Conservation (phyloP, 1,140 invertebrate genomes). For the Tachypleus tridentatus region DNA sequence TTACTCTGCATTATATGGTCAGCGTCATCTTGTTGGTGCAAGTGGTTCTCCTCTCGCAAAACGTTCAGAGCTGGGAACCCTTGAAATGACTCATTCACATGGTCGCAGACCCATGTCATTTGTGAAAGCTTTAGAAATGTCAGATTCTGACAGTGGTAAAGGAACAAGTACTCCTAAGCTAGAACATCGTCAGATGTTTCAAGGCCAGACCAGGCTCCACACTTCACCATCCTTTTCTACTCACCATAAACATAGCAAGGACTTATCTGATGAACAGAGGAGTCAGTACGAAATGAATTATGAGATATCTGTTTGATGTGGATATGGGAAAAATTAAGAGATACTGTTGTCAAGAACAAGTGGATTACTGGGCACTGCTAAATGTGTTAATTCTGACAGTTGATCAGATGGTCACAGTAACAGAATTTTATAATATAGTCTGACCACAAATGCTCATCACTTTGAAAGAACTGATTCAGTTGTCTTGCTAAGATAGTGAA, state of each 20-base stretch:
- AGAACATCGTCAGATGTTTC: not conserved
- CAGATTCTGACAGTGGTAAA: conserved; percentile 41
- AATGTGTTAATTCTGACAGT: too few relatives aligned
- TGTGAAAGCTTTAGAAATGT: conserved; percentile 79
- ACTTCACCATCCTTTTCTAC: conserved; percentile 7
- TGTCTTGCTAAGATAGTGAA: too few relatives aligned
- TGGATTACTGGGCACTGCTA: too few relatives aligned
- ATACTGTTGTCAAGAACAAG: too few relatives aligned
- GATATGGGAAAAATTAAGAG: too few relatives aligned
- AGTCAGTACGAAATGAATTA: conserved; percentile 93
- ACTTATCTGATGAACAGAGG: conserved; percentile 51
- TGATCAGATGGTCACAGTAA: too few relatives aligned
- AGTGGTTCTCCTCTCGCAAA: not conserved
- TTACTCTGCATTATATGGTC: conserved; percentile 19
- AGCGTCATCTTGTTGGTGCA: conserved; percentile 10
- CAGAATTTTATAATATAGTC: too few relatives aligned
- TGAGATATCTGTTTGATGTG: conserved; percentile 66
- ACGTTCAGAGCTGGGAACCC: conserved; percentile 9
- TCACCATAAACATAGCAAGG: conserved; percentile 12
- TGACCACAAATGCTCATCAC: too few relatives aligned
- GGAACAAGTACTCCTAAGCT: conserved; percentile 16
- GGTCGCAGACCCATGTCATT: conserved; percentile 69
- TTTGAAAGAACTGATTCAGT: too few relatives aligned
- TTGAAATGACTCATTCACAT: conserved; percentile 25
- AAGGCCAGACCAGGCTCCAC: conserved; percentile 12